Conservation (phyloP, 2,888 invertebrate species). For the Drosophila mulleri region DNA sequence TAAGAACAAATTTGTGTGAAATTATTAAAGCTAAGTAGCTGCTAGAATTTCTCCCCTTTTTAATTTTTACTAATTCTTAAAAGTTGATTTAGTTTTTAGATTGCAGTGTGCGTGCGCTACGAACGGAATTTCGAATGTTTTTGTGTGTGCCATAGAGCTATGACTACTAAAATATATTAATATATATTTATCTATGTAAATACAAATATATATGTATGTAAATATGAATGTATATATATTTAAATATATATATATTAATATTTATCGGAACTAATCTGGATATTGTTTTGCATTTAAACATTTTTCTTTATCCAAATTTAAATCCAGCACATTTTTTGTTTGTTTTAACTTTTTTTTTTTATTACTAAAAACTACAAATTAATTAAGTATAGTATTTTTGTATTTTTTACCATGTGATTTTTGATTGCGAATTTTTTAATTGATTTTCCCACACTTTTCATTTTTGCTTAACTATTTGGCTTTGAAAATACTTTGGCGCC, state of each 20-base stretch:
- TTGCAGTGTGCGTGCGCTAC: constrained; percentile 38
- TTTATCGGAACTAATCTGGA: background rate
- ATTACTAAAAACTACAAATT: constrained; percentile 46
- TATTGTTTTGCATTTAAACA: background rate
- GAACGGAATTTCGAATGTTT: constrained; percentile 75
- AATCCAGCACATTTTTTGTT: constrained; percentile 1
- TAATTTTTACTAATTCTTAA: background rate
- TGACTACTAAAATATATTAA: constrained; percentile 19
- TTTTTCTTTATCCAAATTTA: background rate
- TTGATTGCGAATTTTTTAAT: constrained; percentile 26
- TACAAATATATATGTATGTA: background rate
- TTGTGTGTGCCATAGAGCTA: constrained; percentile 54
- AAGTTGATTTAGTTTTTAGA: constrained; percentile 4
- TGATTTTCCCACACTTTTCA: constrained; percentile 15
- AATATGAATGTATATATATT: background rate
- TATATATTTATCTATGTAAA: background rate
- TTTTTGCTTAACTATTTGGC: constrained; percentile 82
- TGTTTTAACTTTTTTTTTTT: constrained; percentile 18
- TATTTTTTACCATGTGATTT: constrained; percentile 37
- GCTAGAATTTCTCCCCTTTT: background rate
- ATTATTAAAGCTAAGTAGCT: constrained; percentile 26
- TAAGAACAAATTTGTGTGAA: constrained; percentile 21
- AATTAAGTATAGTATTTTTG: constrained; percentile 37
- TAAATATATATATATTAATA: background rate
- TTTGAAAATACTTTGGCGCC: constrained; percentile 78